Evolutionary conservation across 2,113 vertebrate species (phyloP).

Genomic region (Cranoglanis bouderius): DNA sequence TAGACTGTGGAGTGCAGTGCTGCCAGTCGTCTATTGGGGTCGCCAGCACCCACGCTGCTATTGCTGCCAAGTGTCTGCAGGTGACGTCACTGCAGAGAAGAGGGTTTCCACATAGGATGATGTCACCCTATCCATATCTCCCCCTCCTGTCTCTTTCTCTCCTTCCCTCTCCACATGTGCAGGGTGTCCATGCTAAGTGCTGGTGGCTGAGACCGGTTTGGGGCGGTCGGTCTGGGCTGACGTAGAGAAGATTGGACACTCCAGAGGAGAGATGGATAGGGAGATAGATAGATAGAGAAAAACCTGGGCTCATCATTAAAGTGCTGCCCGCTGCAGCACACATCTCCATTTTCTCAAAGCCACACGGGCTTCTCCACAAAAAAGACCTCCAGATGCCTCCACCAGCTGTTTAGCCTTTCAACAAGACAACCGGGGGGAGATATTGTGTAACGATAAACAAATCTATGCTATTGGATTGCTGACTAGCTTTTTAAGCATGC

Average conservation of each 20-base stretch:
- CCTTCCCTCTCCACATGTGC: conserved; percentile 20
- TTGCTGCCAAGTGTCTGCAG: conserved; percentile 39
- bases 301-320: not conserved
- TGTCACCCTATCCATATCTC: conserved; percentile 47
- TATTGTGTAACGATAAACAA: not conserved
- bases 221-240: not conserved
- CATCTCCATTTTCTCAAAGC: conserved; percentile 3
- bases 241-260: not conserved
- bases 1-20: conserved; percentile 42
- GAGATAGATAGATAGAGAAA: not conserved
- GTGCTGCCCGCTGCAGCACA: not conserved
- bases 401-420: conserved; percentile 54
- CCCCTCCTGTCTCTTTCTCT: conserved; percentile 32
- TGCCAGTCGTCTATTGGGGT: conserved; percentile 30
- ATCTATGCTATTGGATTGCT: not conserved
- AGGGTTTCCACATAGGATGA: conserved; percentile 57
- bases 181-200: conserved; percentile 4
- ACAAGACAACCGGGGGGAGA: not conserved
- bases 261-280: conserved; percentile 11
- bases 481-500: conserved; percentile 16
- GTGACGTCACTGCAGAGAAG: conserved; percentile 57
- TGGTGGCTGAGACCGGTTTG: conserved; percentile 15
- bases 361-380: conserved; percentile 15
- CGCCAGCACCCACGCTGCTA: conserved; percentile 14
- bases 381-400: conserved; percentile 46